A percentile compares a stretch with the other conserved stretches of the same genome.
Conservation (phyloP, 1,140 invertebrate genomes). For the Kradibia gibbosae region DNA sequence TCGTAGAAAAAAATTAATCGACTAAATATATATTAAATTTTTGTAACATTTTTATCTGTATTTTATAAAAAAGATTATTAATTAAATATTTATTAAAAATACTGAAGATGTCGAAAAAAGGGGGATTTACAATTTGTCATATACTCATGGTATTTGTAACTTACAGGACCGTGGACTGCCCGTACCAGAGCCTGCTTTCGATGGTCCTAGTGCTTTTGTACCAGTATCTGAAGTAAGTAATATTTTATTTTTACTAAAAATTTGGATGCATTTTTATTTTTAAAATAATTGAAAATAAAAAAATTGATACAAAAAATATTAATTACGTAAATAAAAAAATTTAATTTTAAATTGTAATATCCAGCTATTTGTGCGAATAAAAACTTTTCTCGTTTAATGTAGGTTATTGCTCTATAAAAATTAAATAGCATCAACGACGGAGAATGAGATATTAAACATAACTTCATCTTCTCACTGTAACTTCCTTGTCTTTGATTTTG, state of each 20-base stretch:
- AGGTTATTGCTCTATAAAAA: not conserved
- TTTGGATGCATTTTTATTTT: not conserved
- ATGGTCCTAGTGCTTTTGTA: slow-evolving; percentile 75
- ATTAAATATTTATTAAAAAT: too few species aligned
- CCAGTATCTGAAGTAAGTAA: slow-evolving; percentile 74
- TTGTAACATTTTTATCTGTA: too few species aligned
- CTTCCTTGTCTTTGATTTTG: not conserved
- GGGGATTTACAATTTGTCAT: too few species aligned
- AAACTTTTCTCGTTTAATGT: not conserved
- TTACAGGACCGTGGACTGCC: slow-evolving; percentile 75
- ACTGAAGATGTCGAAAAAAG: too few species aligned
- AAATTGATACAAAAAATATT: not conserved
- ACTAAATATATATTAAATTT: too few species aligned
- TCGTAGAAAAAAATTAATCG: too few species aligned
- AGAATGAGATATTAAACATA: not conserved
- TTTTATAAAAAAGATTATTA: too few species aligned
- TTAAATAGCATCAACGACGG: not conserved
- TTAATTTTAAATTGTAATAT: slow-evolving; percentile 13
- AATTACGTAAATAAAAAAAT: not conserved
- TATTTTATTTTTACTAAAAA: slow-evolving; percentile 12
- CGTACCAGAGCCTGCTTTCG: slow-evolving; percentile 72
- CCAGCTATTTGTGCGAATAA: not conserved
- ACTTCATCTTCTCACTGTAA: not conserved
- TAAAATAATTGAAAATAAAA: not conserved
- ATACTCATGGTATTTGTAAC: slow-evolving; percentile 43